A percentile compares a stretch with the other conserved stretches of the same genome.
Evolutionary conservation across 2,888 invertebrate species (phyloP).

Genomic region (Autographa gamma): DNA sequence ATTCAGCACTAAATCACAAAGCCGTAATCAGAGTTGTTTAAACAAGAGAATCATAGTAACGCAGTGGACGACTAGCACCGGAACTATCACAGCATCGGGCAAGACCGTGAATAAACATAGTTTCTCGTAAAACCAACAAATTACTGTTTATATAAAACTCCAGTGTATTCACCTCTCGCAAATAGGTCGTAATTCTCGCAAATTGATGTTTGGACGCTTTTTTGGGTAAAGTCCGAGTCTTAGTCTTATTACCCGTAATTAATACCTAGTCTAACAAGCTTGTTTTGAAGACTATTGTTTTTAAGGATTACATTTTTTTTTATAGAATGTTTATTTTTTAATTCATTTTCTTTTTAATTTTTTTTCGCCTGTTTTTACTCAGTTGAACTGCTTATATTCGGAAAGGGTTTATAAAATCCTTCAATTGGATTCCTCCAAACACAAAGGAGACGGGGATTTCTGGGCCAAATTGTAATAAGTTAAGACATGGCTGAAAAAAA

Average conservation of each 20-base stretch:
- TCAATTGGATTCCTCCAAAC: too few relatives aligned
- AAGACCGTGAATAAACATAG: slow-evolving; percentile 46
- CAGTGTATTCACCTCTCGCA: slow-evolving; percentile 26
- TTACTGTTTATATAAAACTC: slow-evolving; percentile 42
- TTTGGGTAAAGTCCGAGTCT: not conserved
- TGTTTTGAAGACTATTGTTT: not conserved
- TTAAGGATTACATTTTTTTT: not conserved
- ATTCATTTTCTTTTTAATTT: too few relatives aligned
- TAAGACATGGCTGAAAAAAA: too few relatives aligned
- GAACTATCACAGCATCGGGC: slow-evolving; percentile 55
- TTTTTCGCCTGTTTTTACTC: too few relatives aligned
- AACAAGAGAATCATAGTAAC: slow-evolving; percentile 52
- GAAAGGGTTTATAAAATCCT: too few relatives aligned
- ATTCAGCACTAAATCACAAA: not conserved
- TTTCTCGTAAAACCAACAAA: slow-evolving; percentile 55
- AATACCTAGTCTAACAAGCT: not conserved
- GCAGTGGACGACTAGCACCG: slow-evolving; percentile 47
- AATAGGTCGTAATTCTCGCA: not conserved
- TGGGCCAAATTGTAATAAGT: too few relatives aligned
- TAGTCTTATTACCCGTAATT: not conserved
- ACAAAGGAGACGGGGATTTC: too few relatives aligned
- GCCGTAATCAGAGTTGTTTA: slow-evolving; percentile 18
- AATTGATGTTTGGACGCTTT: not conserved
- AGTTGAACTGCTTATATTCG: too few relatives aligned
- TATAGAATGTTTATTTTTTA: too few relatives aligned